Conservation (phyloP, 53 echinoderm and acorn worm genomes). For the Holothuria scabra region DNA sequence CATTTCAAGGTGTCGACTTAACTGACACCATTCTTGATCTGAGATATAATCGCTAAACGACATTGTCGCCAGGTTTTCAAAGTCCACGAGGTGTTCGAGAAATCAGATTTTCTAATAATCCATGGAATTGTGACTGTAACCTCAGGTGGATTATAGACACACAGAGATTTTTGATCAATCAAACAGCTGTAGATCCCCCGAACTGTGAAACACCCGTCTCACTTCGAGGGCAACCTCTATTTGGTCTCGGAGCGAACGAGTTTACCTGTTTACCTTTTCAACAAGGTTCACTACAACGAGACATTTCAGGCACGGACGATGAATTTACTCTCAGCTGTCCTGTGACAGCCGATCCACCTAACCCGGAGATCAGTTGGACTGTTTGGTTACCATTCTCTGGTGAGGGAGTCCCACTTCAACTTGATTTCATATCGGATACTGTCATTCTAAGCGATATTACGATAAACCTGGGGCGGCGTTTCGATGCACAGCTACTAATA, state of each 20-base stretch:
- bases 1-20: background rate
- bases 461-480: conserved; percentile 21
- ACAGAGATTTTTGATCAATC: background rate
- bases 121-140: conserved; percentile 46
- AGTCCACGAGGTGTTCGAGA: background rate
- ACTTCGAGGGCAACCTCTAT: background rate
- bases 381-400: conserved; percentile 20
- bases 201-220: conserved; percentile 20
- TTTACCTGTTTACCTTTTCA: conserved; percentile 31
- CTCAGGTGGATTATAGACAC: conserved; percentile 23
- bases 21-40: conserved; percentile 5
- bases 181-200: background rate
- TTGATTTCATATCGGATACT: background rate
- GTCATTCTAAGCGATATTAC: conserved; percentile 7
- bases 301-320: background rate
- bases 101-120: background rate
- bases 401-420: conserved; percentile 6
- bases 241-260: background rate
- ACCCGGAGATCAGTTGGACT: conserved; percentile 41
- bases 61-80: background rate
- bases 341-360: conserved; percentile 39
- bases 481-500: conserved; percentile 36
- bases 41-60: conserved; percentile 1
- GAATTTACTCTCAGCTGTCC: conserved; percentile 38
- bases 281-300: background rate